These are phyloP conservation scores for Menidia beryllina DNA, from an alignment of 2,113 vertebrate species.

Conservation along the genomic window DNA sequence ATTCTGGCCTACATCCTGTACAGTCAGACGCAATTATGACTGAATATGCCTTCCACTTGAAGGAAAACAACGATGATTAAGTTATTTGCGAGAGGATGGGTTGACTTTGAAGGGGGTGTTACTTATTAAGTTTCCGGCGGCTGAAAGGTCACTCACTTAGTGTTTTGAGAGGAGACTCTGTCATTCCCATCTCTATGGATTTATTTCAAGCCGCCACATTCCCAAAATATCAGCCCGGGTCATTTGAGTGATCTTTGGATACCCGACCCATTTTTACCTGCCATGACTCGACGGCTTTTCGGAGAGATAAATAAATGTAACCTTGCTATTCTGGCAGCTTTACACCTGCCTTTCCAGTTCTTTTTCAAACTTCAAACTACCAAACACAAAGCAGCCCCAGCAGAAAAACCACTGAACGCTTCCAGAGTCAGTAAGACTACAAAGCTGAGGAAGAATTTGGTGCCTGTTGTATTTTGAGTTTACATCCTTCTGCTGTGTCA, in stretches of 20 bases:
- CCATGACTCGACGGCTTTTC: neutral
- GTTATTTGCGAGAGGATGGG: neutral
- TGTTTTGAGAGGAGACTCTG: too few relatives aligned
- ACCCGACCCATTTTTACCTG: neutral
- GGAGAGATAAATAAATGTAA: too few relatives aligned
- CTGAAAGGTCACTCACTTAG: neutral
- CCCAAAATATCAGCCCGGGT: too few relatives aligned
- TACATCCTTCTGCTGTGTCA: too few relatives aligned
- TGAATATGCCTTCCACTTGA: neutral
- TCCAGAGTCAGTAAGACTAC: too few relatives aligned
- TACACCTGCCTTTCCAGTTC: too few relatives aligned
- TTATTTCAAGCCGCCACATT: neutral
- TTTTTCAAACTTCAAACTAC: too few relatives aligned
- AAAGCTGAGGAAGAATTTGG: too few relatives aligned
- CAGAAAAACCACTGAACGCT: too few relatives aligned
- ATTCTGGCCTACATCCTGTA: slow-evolving; percentile 2
- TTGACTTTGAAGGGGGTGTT: neutral
- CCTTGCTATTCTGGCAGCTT: too few relatives aligned
- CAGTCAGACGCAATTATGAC: slow-evolving; percentile 1
- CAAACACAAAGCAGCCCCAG: too few relatives aligned
- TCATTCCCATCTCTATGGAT: slow-evolving; percentile 7
- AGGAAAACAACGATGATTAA: neutral
- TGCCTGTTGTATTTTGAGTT: too few relatives aligned
- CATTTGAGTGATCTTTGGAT: neutral
- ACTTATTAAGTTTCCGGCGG: neutral